Evolutionary conservation across 2,888 invertebrate species (phyloP).

Genomic region (Ormyrus pomaceus): DNA sequence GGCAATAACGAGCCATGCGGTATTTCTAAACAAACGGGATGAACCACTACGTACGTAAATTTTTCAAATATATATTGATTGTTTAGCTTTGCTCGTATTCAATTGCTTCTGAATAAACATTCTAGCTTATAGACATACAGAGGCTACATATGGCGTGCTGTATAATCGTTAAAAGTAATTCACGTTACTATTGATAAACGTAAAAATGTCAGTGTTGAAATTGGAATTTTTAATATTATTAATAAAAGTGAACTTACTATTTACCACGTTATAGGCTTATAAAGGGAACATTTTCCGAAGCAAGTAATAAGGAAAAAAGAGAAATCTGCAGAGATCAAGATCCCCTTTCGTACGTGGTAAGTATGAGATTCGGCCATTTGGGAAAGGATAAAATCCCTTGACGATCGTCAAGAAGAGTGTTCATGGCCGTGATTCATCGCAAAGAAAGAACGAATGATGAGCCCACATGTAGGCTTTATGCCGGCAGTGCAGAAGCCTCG

Average conservation of each 20-base stretch:
- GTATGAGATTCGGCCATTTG: not conserved
- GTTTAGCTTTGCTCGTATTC: not conserved
- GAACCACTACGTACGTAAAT: slow-evolving; percentile 27
- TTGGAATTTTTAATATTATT: too few species aligned
- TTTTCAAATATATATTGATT: slow-evolving; percentile 47
- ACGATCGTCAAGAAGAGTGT: slow-evolving; percentile 24
- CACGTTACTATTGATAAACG: too few species aligned
- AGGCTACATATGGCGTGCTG: too few species aligned
- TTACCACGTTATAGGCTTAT: too few species aligned
- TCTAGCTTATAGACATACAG: too few species aligned
- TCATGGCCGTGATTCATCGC: slow-evolving; percentile 40
- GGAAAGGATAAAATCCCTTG: slow-evolving; percentile 28
- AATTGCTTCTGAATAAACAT: too few species aligned
- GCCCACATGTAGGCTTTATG: not conserved
- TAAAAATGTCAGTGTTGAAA: too few species aligned
- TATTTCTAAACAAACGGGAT: slow-evolving; percentile 28
- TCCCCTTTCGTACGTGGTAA: slow-evolving; percentile 9
- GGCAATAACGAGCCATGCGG: slow-evolving; percentile 20
- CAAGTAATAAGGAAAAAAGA: slow-evolving; percentile 28
- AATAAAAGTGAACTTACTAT: too few species aligned
- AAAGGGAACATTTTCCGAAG: slow-evolving; percentile 1
- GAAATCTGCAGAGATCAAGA: slow-evolving; percentile 31
- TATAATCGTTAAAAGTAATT: too few species aligned
- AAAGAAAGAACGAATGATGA: not conserved
- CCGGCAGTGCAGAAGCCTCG: not conserved